Evolutionary conservation across 2,888 invertebrate species (phyloP).

Genomic region (Lasioglossum villosulum): DNA sequence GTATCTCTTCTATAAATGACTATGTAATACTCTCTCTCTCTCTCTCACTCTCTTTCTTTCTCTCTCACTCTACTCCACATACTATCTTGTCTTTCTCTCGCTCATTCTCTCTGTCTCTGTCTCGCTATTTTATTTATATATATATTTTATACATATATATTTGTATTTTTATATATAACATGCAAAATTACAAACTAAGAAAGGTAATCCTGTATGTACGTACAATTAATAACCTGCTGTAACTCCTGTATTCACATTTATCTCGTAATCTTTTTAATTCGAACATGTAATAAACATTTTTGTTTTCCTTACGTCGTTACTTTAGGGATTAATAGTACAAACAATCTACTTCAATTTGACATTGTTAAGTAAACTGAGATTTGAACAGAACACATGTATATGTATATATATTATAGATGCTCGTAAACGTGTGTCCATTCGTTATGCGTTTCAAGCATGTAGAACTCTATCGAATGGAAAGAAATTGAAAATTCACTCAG

Average conservation of each 20-base stretch:
- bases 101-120: conserved; percentile 27
- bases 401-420: neutral
- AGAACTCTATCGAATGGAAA: conserved; percentile 8
- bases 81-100: conserved; percentile 27
- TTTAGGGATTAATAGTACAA: conserved; percentile 58
- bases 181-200: conserved; percentile 77
- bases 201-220: conserved; percentile 72
- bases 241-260: conserved; percentile 68
- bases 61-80: conserved; percentile 15
- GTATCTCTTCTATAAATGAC: conserved; percentile 68
- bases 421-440: neutral
- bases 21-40: conserved; percentile 50
- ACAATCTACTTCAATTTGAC: conserved; percentile 59
- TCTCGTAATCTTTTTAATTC: conserved; percentile 60
- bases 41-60: too few species aligned
- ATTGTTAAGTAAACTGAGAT: conserved; percentile 72
- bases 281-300: conserved; percentile 65
- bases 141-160: conserved; percentile 55
- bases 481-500: neutral
- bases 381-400: conserved; percentile 15
- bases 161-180: conserved; percentile 65
- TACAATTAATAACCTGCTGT: conserved; percentile 64
- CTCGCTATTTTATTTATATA: conserved; percentile 38
- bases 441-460: neutral
- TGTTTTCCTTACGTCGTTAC: conserved; percentile 38